phyloP scores from a whole-genome alignment of 2,797 vertebrate genomes.

The Spinibarbus caldwelli region DNA sequence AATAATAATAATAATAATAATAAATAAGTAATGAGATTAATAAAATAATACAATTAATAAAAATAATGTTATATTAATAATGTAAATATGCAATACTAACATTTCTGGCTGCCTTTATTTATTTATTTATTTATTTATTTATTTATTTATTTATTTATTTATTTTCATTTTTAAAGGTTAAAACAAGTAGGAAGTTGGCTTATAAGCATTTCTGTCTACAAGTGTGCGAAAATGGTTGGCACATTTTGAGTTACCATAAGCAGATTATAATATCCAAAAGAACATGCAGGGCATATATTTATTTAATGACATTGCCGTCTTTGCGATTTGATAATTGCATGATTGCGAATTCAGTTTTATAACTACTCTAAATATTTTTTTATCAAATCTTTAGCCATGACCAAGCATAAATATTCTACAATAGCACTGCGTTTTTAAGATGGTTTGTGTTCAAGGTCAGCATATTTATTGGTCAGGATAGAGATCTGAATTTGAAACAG shows the following conservation, averaged over 20 bases:
- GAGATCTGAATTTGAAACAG: conserved; percentile 34
- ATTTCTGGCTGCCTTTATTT: neutral
- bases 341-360: neutral
- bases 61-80: neutral
- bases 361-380: neutral
- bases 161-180: neutral
- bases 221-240: neutral
- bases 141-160: neutral
- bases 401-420: neutral
- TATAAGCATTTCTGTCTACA: too few species aligned
- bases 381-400: neutral
- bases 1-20: too few species aligned
- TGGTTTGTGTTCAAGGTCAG: conserved; percentile 1
- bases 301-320: neutral
- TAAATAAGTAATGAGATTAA: neutral
- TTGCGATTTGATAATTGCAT: neutral
- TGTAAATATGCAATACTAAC: neutral
- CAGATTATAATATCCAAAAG: neutral
- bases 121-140: neutral
- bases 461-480: neutral
- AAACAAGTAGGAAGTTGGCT: neutral
- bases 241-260: neutral
- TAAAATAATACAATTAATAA: neutral
- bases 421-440: neutral
- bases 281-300: neutral